phyloP scores from a whole-genome alignment of 1,140 invertebrate species.

The Calliopsis andreniformis region DNA sequence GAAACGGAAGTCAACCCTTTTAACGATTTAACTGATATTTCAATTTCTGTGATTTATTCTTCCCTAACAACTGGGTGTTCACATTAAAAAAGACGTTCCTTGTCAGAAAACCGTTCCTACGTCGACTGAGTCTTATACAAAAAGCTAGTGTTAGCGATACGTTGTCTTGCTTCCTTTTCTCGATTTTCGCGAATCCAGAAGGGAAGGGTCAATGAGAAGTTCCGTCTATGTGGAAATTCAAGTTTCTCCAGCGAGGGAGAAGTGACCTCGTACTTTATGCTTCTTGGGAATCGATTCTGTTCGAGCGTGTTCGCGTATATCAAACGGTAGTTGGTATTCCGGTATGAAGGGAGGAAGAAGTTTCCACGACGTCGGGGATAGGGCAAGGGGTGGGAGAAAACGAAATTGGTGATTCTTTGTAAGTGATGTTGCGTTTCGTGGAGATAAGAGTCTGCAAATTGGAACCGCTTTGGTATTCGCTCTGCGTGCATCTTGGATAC shows the following conservation, averaged over 20 bases:
- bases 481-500: constrained; percentile 34
- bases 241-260: background rate
- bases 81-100: too few relatives aligned
- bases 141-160: too few relatives aligned
- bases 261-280: constrained; percentile 43
- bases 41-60: too few relatives aligned
- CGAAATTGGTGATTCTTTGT: constrained; percentile 53
- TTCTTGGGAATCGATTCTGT: constrained; percentile 53
- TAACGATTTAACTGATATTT: too few relatives aligned
- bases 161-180: too few relatives aligned
- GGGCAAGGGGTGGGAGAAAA: background rate
- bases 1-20: background rate
- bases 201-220: constrained; percentile 30
- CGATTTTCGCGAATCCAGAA: background rate
- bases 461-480: constrained; percentile 38
- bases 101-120: too few relatives aligned
- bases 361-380: constrained; percentile 13
- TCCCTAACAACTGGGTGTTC: too few relatives aligned
- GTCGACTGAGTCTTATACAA: too few relatives aligned
- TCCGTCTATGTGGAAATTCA: constrained; percentile 32
- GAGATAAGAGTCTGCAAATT: constrained; percentile 43
- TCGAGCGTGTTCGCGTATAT: constrained; percentile 41
- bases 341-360: constrained; percentile 31
- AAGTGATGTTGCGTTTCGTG: constrained; percentile 45
- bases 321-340: constrained; percentile 55